These are phyloP conservation scores for Drosophila sordidapex DNA, from an alignment of 2,888 invertebrate genomes.

Conservation along the genomic window DNA sequence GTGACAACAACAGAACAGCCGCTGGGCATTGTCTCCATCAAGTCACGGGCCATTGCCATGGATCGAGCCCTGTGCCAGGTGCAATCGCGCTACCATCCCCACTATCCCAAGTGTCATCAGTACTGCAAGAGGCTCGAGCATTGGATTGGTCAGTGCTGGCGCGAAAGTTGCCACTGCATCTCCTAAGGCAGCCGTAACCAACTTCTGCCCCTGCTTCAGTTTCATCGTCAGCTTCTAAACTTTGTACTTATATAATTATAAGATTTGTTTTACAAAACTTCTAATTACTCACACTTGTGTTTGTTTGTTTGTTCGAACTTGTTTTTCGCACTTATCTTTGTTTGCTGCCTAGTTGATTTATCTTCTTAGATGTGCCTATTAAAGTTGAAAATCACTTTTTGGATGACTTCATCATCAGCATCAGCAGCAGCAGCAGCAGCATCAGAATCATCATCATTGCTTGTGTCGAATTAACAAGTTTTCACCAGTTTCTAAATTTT, in stretches of 20 bases:
- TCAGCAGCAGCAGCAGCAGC: not conserved
- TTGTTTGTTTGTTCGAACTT: conserved; percentile 7
- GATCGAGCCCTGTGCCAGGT: conserved; percentile 77
- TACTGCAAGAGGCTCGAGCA: conserved; percentile 81
- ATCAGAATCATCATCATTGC: conserved; percentile 9
- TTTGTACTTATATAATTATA: conserved; percentile 32
- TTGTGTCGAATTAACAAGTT: conserved; percentile 56
- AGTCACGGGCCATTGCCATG: conserved; percentile 79
- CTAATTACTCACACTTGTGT: conserved; percentile 17
- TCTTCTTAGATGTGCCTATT: conserved; percentile 28
- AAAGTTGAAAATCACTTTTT: conserved; percentile 36
- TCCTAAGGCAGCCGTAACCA: conserved; percentile 52
- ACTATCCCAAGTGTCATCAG: conserved; percentile 80
- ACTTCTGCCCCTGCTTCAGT: not conserved
- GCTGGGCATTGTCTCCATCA: conserved; percentile 74
- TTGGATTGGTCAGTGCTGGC: conserved; percentile 83
- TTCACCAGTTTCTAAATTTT: conserved; percentile 11
- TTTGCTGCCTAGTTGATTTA: conserved; percentile 11
- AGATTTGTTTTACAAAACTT: conserved; percentile 26
- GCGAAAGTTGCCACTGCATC: conserved; percentile 81
- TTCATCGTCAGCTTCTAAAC: not conserved
- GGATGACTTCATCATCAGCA: conserved; percentile 1
- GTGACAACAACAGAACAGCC: conserved; percentile 38
- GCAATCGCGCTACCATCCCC: conserved; percentile 79
- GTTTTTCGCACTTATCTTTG: conserved; percentile 4